These are phyloP conservation scores for Dasypolia templi DNA, from an alignment of 2,888 invertebrate species.

Conservation along the genomic window DNA sequence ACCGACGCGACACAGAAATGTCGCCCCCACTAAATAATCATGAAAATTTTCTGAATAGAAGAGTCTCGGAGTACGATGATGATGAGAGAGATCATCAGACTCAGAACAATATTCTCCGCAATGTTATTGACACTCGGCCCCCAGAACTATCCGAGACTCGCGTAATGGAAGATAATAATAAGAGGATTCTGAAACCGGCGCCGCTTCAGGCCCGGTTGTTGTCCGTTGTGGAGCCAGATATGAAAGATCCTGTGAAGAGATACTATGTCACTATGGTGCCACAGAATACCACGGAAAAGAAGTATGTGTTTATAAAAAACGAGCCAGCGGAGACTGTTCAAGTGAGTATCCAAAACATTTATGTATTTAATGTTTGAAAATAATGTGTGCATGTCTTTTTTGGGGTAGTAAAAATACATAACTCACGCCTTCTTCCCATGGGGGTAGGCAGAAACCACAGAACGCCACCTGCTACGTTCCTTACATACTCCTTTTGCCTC, in stretches of 20 bases:
- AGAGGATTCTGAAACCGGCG: constrained; percentile 86
- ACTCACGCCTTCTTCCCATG: too few species aligned
- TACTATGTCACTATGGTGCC: constrained; percentile 84
- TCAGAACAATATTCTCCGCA: constrained; percentile 76
- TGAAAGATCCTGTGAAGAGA: constrained; percentile 81
- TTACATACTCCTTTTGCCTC: too few species aligned
- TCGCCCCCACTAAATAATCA: constrained; percentile 81
- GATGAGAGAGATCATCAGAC: constrained; percentile 77
- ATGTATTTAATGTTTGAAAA: too few species aligned
- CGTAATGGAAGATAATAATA: constrained; percentile 78
- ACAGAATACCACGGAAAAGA: constrained; percentile 90
- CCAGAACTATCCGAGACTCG: constrained; percentile 82
- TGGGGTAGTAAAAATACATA: too few species aligned
- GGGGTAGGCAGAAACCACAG: too few species aligned
- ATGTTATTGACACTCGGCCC: constrained; percentile 76
- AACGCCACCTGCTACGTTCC: too few species aligned
- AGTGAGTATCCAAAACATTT: constrained; percentile 71
- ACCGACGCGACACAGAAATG: constrained; percentile 78
- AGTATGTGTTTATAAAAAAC: constrained; percentile 92
- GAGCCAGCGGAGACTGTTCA: constrained; percentile 88
- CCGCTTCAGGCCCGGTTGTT: constrained; percentile 84
- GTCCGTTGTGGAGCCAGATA: constrained; percentile 81
- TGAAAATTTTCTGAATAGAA: constrained; percentile 83
- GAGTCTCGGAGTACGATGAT: constrained; percentile 86
- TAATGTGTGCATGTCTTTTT: too few species aligned